These are phyloP conservation scores for Brachyptera risi DNA, from an alignment of 2,888 invertebrate genomes.

Conservation along the genomic window DNA sequence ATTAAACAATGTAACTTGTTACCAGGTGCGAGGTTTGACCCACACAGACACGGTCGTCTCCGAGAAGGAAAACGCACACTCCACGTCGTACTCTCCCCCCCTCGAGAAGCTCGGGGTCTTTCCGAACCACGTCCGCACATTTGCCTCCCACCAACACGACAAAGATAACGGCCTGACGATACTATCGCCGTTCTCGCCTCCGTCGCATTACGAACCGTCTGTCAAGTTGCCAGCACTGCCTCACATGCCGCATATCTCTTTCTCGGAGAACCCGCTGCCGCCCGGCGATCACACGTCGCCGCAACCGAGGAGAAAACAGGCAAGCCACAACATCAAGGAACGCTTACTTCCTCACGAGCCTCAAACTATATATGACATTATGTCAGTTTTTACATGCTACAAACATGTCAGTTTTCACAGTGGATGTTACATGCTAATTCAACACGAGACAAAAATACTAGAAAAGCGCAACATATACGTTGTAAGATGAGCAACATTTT, in stretches of 20 bases:
- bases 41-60: slow-evolving; percentile 48
- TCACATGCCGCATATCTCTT: slow-evolving; percentile 48
- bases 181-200: slow-evolving; percentile 30
- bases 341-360: too few species aligned
- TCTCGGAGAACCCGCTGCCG: slow-evolving; percentile 45
- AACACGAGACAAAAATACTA: too few species aligned
- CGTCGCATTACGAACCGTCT: slow-evolving; percentile 38
- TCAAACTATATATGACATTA: too few species aligned
- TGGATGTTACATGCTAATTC: too few species aligned
- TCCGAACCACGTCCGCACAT: slow-evolving; percentile 24
- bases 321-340: too few species aligned
- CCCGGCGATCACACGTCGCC: slow-evolving; percentile 58
- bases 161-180: slow-evolving; percentile 27
- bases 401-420: too few species aligned
- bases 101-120: slow-evolving; percentile 30
- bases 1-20: neutral
- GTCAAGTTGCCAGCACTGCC: slow-evolving; percentile 42
- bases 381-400: too few species aligned
- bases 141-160: slow-evolving; percentile 41
- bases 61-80: slow-evolving; percentile 36
- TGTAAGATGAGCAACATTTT: too few species aligned
- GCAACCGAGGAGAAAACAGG: slow-evolving; percentile 73
- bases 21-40: slow-evolving; percentile 66
- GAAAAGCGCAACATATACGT: too few species aligned
- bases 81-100: slow-evolving; percentile 38